Evolutionary conservation across 1,140 invertebrate species (phyloP), one percentile per base, ranked within the genome.

Genomic region (Procambarus virginalis): DNA sequence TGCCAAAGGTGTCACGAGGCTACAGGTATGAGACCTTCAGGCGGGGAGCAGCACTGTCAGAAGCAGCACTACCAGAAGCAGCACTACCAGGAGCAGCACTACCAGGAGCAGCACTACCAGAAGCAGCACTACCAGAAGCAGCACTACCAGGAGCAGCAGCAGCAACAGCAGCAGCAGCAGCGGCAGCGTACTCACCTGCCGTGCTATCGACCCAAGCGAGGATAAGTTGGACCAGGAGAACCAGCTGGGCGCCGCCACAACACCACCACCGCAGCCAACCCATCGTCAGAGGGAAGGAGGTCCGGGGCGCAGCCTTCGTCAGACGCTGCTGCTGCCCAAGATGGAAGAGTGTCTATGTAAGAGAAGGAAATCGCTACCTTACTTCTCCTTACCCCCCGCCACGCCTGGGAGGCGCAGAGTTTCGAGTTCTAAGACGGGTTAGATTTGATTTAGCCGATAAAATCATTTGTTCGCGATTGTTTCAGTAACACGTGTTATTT

Each of bases 161-260:
- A n/a, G n/a, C n/a, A n/a, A n/a, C n/a, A 55, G 4, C 51, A 55
- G 4, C 51, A 55, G n/a, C n/a, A 55, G 12, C 51, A 55, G 12
- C 58, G 46, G 22, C 58, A 60, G 20, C 10, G 68, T 68, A 82
- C 80, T 82, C 60, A 82, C 80, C 80, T 82, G 80, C 80, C 80
- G 80, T 82, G 80, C 3, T 82, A 82, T 82, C 80, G 80, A 82
- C 80, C 80, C 80, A 82, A 60, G 60, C 80, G 48, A 82, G 58
- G 80, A 68, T 64, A 68, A 82, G 58, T 68, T 82, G 80, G n/a
- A 82, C 34, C 34, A 68, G 58, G 58, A 82, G 58, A n/a, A 82
- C 34, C 80, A 82, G 58, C 79, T 60, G 79, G 4, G n/a, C 68
- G 34, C 80, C 80, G 12, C 80, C 80, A 51, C 34, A n/a, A 34